phyloP scores from a whole-genome alignment of 2,113 vertebrate species.

The Pygoscelis antarcticus region DNA sequence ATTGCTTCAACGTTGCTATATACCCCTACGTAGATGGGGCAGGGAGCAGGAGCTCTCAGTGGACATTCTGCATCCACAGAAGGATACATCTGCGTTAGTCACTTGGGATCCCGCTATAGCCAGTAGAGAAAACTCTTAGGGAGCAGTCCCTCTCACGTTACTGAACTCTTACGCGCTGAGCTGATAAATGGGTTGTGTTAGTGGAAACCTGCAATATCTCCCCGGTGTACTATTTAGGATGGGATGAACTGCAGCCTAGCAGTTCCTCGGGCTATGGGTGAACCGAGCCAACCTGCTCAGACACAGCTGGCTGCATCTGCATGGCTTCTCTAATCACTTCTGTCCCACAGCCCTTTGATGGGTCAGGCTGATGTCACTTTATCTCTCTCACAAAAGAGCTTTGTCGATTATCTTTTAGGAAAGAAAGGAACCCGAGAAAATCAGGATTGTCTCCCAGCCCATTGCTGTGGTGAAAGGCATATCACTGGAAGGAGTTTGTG shows the following conservation, averaged over 20 bases:
- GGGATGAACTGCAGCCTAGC: background rate
- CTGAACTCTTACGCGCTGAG: background rate
- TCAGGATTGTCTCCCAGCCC: constrained; percentile 44
- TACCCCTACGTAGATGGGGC: rapidly evolving
- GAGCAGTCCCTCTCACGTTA: background rate
- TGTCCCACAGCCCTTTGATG: background rate
- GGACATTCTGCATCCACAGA: background rate
- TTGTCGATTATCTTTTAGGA: background rate
- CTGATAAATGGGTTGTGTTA: background rate
- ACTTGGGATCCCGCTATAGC: background rate
- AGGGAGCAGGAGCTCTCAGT: background rate
- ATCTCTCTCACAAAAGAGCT: background rate
- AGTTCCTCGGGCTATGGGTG: rapidly evolving
- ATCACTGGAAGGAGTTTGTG: constrained; percentile 23
- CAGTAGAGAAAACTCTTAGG: background rate
- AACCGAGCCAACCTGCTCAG: rapidly evolving
- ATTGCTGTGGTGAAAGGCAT: constrained; percentile 52
- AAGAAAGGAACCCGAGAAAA: constrained; percentile 63
- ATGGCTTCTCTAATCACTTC: background rate
- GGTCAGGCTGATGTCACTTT: background rate
- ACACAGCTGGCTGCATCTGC: background rate
- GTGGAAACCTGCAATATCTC: background rate
- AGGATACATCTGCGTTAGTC: background rate
- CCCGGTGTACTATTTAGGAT: background rate
- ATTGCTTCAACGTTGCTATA: background rate